These are phyloP conservation scores for Stichodactyla mertensii DNA, from an alignment of 64 coral and sea anemone genomes.

Conservation along the genomic window DNA sequence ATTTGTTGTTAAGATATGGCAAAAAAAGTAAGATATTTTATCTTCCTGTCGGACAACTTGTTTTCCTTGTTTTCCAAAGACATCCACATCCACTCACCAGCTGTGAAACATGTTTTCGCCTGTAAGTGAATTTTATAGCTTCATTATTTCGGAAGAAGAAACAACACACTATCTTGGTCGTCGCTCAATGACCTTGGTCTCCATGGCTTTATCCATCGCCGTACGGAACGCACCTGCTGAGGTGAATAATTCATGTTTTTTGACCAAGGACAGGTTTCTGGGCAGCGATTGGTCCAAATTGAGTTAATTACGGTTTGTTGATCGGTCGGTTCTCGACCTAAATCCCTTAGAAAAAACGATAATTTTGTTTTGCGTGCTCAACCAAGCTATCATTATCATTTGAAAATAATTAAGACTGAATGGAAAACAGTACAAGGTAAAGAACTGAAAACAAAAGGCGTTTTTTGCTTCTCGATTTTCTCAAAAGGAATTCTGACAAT, in stretches of 20 bases:
- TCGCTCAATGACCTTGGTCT: background rate
- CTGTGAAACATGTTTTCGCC: background rate
- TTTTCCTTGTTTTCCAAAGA: too few relatives aligned
- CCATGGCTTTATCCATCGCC: background rate
- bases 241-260: constrained; percentile 17
- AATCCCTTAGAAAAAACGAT: background rate
- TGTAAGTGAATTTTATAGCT: background rate
- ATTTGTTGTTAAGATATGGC: too few relatives aligned
- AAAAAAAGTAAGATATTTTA: too few relatives aligned
- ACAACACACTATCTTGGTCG: background rate
- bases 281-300: background rate
- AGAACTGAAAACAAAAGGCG: background rate
- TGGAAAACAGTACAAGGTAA: background rate
- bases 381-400: background rate
- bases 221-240: constrained; percentile 18
- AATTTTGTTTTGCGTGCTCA: background rate
- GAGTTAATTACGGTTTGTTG: background rate
- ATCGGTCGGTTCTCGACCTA: background rate
- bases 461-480: background rate
- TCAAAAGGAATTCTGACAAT: too few relatives aligned
- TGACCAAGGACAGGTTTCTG: background rate
- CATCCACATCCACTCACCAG: too few relatives aligned
- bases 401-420: background rate
- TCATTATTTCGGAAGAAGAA: background rate
- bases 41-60: too few relatives aligned